Percentiles rank a stretch among this genome's conserved stretches.
phyloP scores from a whole-genome alignment of 2,888 invertebrate genomes.

The Diabrotica balteata region DNA sequence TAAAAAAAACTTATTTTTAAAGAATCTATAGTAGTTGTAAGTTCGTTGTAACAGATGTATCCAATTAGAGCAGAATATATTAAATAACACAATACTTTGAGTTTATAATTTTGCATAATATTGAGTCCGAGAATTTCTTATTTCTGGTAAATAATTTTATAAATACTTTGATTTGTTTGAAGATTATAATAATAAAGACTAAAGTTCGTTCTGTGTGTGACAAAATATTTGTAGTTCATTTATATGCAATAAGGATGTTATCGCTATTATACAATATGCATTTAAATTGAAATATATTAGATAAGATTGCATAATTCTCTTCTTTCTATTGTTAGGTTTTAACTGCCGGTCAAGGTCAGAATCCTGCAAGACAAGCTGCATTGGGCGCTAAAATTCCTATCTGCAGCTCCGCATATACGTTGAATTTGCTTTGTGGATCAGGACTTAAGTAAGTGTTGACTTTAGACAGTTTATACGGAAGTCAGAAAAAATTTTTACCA shows the following conservation, averaged over 20 bases:
- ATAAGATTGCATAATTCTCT: too few relatives aligned
- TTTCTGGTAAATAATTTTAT: too few relatives aligned
- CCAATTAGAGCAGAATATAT: too few relatives aligned
- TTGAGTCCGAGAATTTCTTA: too few relatives aligned
- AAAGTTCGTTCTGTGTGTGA: not conserved
- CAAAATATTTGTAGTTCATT: not conserved
- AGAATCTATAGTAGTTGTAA: too few relatives aligned
- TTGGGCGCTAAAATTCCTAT: slow-evolving; percentile 75
- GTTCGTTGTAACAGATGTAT: too few relatives aligned
- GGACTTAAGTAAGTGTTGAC: slow-evolving; percentile 71
- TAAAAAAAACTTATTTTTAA: too few relatives aligned
- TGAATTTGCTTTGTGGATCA: slow-evolving; percentile 86
- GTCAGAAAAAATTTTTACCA: not conserved
- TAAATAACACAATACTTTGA: too few relatives aligned
- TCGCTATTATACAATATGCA: not conserved
- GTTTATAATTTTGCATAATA: too few relatives aligned
- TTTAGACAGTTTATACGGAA: too few relatives aligned
- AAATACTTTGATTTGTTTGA: too few relatives aligned
- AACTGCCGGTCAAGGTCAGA: slow-evolving; percentile 79
- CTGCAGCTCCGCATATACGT: slow-evolving; percentile 71
- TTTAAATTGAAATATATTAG: too few relatives aligned
- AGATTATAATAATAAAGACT: not conserved
- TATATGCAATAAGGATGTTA: not conserved
- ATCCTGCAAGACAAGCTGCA: slow-evolving; percentile 81
- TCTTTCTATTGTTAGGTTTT: slow-evolving; percentile 61